Evolutionary conservation across 2,113 vertebrate genomes (phyloP).

Genomic region (Microtus oregoni): DNA sequence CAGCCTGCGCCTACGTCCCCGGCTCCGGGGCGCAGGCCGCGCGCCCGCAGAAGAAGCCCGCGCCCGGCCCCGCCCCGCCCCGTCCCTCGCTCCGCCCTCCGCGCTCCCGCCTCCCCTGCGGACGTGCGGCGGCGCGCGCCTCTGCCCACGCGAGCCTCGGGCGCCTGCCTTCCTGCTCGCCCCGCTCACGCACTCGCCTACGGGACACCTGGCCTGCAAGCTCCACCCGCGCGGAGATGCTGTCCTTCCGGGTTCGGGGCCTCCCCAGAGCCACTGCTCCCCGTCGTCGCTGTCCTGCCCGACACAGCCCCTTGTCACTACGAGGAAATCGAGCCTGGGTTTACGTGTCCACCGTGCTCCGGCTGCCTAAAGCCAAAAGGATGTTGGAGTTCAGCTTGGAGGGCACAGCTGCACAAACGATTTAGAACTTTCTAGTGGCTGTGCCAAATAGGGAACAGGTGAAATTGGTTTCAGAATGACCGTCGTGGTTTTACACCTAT

Average conservation of each 20-base stretch:
- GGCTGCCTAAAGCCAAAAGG: background rate
- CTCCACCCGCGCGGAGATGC: background rate
- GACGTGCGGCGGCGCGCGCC: conserved; percentile 69
- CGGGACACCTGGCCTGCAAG: background rate
- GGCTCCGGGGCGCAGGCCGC: conserved; percentile 35
- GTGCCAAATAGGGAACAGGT: background rate
- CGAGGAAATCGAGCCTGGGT: background rate
- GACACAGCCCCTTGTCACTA: background rate
- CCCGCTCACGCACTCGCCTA: conserved; percentile 27
- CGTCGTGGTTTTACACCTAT: background rate
- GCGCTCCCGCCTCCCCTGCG: background rate
- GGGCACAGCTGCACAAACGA: background rate
- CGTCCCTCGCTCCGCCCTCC: background rate
- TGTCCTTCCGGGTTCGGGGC: background rate
- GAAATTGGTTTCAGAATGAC: background rate
- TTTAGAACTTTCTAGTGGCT: background rate
- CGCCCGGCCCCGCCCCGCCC: conserved; percentile 40
- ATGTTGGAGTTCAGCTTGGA: too few species aligned
- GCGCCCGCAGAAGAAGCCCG: conserved; percentile 52
- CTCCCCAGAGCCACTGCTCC: background rate
- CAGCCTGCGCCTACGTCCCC: background rate
- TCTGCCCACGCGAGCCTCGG: background rate
- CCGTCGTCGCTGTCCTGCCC: background rate
- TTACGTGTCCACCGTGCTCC: conserved; percentile 11
- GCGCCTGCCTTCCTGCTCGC: background rate